Evolutionary conservation across 2,797 vertebrate species (phyloP).

Genomic region (Brotula barbata): DNA sequence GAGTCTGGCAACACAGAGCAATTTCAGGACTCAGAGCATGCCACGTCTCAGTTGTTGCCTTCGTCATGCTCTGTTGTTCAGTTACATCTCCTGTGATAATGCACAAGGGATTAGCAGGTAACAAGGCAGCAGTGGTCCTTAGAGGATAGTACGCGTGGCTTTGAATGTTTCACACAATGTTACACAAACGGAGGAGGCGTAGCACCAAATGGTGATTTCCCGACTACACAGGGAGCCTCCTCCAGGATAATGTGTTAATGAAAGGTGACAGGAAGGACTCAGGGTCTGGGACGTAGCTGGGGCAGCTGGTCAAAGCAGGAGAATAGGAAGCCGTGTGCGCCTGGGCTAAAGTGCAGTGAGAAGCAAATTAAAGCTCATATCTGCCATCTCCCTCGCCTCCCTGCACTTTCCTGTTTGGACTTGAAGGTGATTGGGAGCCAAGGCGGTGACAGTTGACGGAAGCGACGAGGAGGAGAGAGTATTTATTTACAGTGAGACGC

Average conservation of each 20-base stretch:
- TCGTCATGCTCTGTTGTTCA: conserved; percentile 65
- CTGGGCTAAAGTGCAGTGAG: conserved; percentile 88
- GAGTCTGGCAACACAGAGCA: conserved; percentile 39
- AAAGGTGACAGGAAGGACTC: conserved; percentile 94
- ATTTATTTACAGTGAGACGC: conserved; percentile 99
- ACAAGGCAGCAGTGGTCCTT: conserved; percentile 62
- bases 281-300: conserved; percentile 85
- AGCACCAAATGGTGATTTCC: conserved; percentile 69
- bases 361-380: conserved; percentile 96
- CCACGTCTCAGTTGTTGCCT: conserved; percentile 64
- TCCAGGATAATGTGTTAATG: conserved; percentile 80
- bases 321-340: conserved; percentile 84
- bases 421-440: conserved; percentile 96
- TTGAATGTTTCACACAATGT: conserved; percentile 53
- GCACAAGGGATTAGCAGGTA: conserved; percentile 68
- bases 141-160: conserved; percentile 60
- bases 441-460: conserved; percentile 98
- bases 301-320: conserved; percentile 84
- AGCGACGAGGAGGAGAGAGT: conserved; percentile 90
- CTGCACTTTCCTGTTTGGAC: conserved; percentile 99
- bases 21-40: conserved; percentile 50
- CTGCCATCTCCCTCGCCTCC: conserved; percentile 92
- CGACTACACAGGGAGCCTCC: conserved; percentile 68
- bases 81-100: conserved; percentile 66
- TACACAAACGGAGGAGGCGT: conserved; percentile 55